Base-by-base conservation (phyloP, 2,797 vertebrate species). In the Darevskia nairensis region DNA sequence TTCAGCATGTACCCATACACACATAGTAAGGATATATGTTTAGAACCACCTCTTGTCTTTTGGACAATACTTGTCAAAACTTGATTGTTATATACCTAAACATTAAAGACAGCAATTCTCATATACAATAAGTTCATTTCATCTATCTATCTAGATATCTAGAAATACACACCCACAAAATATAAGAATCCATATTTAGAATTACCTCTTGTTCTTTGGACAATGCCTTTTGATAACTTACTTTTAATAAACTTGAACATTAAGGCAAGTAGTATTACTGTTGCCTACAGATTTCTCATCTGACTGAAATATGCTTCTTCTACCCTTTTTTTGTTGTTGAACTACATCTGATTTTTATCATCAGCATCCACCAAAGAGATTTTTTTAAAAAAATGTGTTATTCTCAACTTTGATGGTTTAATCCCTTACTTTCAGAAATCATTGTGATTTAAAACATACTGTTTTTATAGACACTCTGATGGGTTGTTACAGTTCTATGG, bases 141-240 rank as follows among this genome's bases (percentile, higher is more conserved):
- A 19, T 64, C 61, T 64, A 15, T 59, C 59, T 59, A 19, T 64
- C 61, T 23, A 19, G 13, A 13, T 64, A 19, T 64, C 61, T 64
- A 64, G 61, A 64, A 19, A 64, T 23, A 64, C 61, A 64, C 61
- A 64, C 89, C 92, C 87, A 92, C 88, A 76, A 85, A 9, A 82
- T 82, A 76, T 1, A 0, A 0, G 0, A 0, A 84, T 89, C 1
- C 74, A 82, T 80, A 84, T 82, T 46, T 83, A 89, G 75, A 92
- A 82, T 84, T 29, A 55, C 35, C 8, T 72, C 3, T 3, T 68
- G 41, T 46, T 61, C 59, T 27, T 32, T 80, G n/a, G 25, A 55
- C 76, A 87, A 80, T 55, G 76, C 80, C 39, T 80, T 85, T 85
- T 46, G n/a, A 80, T 41, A 80, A 68, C 19, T 32, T 90, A 69